Percentiles rank a stretch among this genome's conserved stretches.
These are phyloP conservation scores for Indicator maculatus DNA, from an alignment of 2,113 vertebrate genomes.

Conservation along the genomic window DNA sequence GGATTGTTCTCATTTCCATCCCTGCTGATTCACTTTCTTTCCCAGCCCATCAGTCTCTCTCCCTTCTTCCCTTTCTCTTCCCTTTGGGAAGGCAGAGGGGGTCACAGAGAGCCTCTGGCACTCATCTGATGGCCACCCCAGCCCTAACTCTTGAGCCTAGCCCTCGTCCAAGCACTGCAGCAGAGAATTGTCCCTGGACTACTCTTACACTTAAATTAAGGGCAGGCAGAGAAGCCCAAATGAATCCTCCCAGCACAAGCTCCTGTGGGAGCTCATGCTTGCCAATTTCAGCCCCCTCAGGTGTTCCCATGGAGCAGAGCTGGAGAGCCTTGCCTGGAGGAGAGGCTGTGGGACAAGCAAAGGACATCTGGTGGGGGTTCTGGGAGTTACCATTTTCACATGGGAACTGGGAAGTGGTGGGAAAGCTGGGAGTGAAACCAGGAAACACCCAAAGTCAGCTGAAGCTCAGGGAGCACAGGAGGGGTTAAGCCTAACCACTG, in stretches of 20 bases:
- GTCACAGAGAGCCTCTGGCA: too few species aligned
- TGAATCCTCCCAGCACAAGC: background rate
- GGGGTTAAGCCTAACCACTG: background rate
- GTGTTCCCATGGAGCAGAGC: fast-evolving
- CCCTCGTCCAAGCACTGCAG: background rate
- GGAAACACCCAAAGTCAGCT: background rate
- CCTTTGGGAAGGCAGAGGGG: too few species aligned
- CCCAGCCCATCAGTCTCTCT: too few species aligned
- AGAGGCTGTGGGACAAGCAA: background rate
- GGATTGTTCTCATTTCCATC: too few species aligned
- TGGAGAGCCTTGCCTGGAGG: background rate
- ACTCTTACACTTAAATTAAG: background rate
- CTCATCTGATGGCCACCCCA: too few species aligned
- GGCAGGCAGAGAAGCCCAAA: background rate
- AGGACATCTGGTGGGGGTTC: too few species aligned
- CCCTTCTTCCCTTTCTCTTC: too few species aligned
- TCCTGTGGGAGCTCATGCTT: background rate
- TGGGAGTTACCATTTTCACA: background rate
- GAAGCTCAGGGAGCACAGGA: background rate
- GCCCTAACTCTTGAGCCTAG: background rate
- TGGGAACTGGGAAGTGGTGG: background rate
- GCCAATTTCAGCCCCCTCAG: background rate
- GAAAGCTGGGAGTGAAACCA: slow-evolving; percentile 2
- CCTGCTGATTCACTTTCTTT: too few species aligned
- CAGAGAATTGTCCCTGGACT: background rate